These are phyloP conservation scores for Archilochus colubris DNA, from an alignment of 2,113 vertebrate species.

Conservation along the genomic window DNA sequence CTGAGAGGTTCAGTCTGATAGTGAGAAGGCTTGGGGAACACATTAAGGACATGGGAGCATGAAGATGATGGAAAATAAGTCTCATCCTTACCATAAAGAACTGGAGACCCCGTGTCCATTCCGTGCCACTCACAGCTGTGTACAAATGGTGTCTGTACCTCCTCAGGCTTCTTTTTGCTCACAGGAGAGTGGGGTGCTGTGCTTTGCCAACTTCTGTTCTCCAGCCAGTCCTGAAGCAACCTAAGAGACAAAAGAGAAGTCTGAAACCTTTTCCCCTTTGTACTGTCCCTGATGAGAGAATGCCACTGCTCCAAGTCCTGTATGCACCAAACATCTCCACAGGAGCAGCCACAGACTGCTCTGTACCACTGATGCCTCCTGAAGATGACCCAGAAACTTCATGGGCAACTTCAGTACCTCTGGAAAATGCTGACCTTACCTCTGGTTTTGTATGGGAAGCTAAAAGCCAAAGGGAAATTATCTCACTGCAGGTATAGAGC, in stretches of 20 bases:
- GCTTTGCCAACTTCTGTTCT: not conserved
- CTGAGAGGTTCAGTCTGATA: not conserved
- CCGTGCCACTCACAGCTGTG: not conserved
- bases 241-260: not conserved
- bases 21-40: not conserved
- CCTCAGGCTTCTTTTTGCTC: not conserved
- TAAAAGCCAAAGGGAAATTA: not conserved
- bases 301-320: rapidly evolving
- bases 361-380: rapidly evolving
- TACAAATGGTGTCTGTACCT: rapidly evolving
- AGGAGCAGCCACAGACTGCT: not conserved
- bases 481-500: not conserved
- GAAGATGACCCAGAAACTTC: not conserved
- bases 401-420: not conserved
- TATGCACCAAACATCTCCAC: too few species aligned
- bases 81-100: not conserved
- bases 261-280: not conserved
- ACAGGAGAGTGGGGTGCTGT: rapidly evolving
- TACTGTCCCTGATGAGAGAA: too few species aligned
- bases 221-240: not conserved
- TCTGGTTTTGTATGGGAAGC: not conserved
- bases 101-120: rapidly evolving
- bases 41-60: not conserved
- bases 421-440: not conserved
- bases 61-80: not conserved